These are phyloP conservation scores for Misgurnus anguillicaudatus DNA, from an alignment of 2,113 vertebrate species.

Conservation along the genomic window DNA sequence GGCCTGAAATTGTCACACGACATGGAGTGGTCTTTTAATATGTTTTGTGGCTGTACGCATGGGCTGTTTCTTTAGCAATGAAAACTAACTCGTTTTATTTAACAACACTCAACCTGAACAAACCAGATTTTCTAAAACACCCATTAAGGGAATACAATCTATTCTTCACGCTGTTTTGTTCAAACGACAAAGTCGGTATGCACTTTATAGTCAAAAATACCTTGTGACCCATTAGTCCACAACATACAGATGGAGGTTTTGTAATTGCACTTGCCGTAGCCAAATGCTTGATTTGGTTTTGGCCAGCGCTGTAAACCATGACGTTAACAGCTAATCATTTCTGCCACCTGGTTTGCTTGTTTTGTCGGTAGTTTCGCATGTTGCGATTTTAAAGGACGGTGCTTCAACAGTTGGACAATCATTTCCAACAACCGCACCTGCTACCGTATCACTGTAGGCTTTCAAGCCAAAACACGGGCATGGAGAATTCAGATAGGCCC, in stretches of 20 bases:
- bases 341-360: constrained; percentile 24
- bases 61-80: no score
- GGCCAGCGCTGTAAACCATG: not conserved
- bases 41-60: no score
- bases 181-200: not conserved
- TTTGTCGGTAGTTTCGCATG: not conserved
- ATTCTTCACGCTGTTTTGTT: no score
- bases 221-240: no score
- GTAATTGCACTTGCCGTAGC: not conserved
- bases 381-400: not conserved
- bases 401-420: not conserved
- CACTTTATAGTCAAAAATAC: not conserved
- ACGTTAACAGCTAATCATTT: constrained; percentile 28
- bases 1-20: no score
- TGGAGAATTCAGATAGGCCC: constrained; percentile 15
- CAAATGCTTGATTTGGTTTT: constrained; percentile 28
- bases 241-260: not conserved
- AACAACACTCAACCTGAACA: no score
- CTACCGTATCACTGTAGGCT: not conserved
- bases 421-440: not conserved
- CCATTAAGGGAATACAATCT: not conserved
- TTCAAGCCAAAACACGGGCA: not conserved
- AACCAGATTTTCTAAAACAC: not conserved
- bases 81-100: no score
- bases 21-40: no score